phyloP scores from a whole-genome alignment of 2,888 invertebrate species.

The Nowickia ferox region DNA sequence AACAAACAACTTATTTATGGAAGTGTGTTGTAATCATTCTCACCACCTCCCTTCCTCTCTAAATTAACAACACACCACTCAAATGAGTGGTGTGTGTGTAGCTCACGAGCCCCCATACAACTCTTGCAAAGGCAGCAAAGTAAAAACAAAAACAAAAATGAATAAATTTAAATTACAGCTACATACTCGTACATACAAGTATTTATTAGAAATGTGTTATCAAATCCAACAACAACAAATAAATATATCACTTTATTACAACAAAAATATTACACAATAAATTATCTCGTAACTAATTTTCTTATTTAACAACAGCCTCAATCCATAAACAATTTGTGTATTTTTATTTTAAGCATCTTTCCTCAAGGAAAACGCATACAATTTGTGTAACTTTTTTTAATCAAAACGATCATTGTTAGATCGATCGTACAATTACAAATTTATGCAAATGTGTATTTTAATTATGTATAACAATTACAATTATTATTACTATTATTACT shows the following conservation, averaged over 20 bases:
- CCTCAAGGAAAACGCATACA: neutral
- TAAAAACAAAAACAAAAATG: conserved; percentile 30
- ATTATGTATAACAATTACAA: conserved; percentile 14
- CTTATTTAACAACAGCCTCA: neutral
- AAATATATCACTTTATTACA: conserved; percentile 13
- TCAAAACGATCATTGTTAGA: conserved; percentile 1
- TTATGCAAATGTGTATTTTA: conserved; percentile 19
- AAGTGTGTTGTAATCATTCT: no score
- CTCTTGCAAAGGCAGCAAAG: neutral
- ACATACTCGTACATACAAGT: conserved; percentile 25
- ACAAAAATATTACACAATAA: conserved; percentile 35
- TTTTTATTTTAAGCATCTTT: conserved; percentile 1
- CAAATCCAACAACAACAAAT: conserved; percentile 41
- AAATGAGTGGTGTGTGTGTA: neutral
- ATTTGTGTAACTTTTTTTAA: conserved; percentile 13
- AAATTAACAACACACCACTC: neutral
- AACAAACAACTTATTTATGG: no score
- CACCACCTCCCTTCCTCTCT: no score
- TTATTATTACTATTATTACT: conserved; percentile 29
- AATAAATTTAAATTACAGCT: conserved; percentile 28
- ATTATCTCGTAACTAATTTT: conserved; percentile 12
- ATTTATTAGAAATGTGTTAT: conserved; percentile 66
- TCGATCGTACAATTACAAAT: conserved; percentile 14
- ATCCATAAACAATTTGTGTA: conserved; percentile 3
- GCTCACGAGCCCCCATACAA: conserved; percentile 5